These are phyloP conservation scores for Deroptyus accipitrinus DNA, from an alignment of 2,113 vertebrate species.

Conservation along the genomic window DNA sequence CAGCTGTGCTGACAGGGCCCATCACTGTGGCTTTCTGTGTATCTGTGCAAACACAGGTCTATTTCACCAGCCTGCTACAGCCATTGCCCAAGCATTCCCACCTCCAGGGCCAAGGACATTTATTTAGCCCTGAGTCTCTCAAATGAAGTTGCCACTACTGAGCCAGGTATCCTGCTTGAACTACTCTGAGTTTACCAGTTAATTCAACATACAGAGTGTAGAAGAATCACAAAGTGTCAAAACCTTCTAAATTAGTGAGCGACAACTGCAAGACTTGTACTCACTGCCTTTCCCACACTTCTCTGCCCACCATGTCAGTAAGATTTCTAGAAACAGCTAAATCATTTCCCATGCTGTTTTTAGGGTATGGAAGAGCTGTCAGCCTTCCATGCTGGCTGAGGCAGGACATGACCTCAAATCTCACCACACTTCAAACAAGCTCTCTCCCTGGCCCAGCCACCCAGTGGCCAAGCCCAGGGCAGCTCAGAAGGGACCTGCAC, in stretches of 20 bases:
- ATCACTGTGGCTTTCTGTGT: rapidly evolving
- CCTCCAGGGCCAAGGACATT: not conserved
- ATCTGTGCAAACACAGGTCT: rapidly evolving
- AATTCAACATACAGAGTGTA: rapidly evolving
- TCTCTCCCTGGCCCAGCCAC: not conserved
- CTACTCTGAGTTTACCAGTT: not conserved
- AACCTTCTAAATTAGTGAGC: not conserved
- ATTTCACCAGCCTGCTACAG: not conserved
- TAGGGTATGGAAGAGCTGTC: not conserved
- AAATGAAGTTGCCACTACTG: not conserved
- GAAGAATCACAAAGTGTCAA: not conserved
- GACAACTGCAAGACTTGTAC: not conserved
- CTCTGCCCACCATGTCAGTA: not conserved
- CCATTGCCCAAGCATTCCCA: rapidly evolving
- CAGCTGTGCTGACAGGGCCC: not conserved
- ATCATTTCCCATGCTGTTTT: not conserved
- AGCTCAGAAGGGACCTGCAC: not conserved
- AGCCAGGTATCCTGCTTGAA: not conserved
- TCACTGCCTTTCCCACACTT: not conserved
- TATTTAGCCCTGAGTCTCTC: not conserved
- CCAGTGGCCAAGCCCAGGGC: not conserved
- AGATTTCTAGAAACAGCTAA: not conserved
- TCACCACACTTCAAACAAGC: not conserved
- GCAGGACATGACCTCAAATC: rapidly evolving
- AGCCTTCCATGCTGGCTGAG: not conserved